Conservation (phyloP, 2,797 vertebrate species). For the Cirrhinus molitorella region DNA sequence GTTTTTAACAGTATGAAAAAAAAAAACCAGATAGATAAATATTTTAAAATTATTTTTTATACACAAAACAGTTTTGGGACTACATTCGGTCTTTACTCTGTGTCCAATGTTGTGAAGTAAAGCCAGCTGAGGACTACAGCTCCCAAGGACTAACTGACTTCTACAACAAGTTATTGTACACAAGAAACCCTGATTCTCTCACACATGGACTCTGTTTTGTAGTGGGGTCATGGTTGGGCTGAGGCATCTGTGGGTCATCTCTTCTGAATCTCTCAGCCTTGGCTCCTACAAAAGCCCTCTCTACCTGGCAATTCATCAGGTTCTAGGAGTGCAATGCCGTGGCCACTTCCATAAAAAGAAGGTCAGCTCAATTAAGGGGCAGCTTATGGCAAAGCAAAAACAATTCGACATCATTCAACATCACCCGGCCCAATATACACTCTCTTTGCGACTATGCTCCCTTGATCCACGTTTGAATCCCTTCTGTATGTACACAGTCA, state of each 20-base stretch:
- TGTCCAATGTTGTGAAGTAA: neutral
- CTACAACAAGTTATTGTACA: neutral
- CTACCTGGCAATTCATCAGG: constrained; percentile 72
- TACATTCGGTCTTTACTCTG: neutral
- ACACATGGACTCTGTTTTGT: constrained; percentile 28
- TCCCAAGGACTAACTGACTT: neutral
- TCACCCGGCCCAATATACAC: constrained; percentile 57
- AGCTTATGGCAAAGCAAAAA: constrained; percentile 69
- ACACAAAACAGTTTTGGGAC: neutral
- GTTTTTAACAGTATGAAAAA: neutral
- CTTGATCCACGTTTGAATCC: constrained; percentile 45
- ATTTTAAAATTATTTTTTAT: neutral
- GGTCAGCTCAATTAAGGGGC: constrained; percentile 69
- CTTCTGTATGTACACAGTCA: constrained; percentile 21
- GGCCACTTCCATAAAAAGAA: constrained; percentile 70
- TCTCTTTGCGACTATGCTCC: constrained; percentile 38
- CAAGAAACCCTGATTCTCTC: neutral
- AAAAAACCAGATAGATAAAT: too few relatives aligned
- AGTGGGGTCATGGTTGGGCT: constrained; percentile 44
- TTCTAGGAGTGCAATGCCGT: constrained; percentile 61
- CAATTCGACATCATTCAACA: constrained; percentile 58
- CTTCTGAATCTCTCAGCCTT: constrained; percentile 64
- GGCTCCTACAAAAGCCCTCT: constrained; percentile 65
- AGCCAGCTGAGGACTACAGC: constrained; percentile 18
- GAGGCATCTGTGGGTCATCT: constrained; percentile 33